These are phyloP conservation scores for Sarcoramphus papa DNA, from an alignment of 2,797 vertebrate species.

Conservation along the genomic window DNA sequence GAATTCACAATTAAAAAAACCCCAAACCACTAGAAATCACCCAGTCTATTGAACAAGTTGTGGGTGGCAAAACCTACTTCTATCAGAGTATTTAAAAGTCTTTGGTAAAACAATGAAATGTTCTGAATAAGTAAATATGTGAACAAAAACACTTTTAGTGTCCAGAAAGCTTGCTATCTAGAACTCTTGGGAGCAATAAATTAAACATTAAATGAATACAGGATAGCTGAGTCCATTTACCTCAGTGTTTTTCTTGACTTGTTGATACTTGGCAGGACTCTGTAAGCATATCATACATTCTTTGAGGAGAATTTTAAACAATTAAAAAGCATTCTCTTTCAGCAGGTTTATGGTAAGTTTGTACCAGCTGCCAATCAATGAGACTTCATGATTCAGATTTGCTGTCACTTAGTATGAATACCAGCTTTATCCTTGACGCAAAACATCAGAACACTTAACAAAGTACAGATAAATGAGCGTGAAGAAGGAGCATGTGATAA, in stretches of 20 bases:
- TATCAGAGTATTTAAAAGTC: background rate
- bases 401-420: conserved; percentile 4
- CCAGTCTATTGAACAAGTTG: background rate
- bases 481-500: background rate
- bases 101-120: background rate
- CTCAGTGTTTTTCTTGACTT: background rate
- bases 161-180: background rate
- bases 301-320: conserved; percentile 20
- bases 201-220: background rate
- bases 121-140: background rate
- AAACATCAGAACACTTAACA: conserved; percentile 2
- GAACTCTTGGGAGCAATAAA: background rate
- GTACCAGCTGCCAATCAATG: background rate
- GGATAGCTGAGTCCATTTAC: background rate
- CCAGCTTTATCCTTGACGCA: background rate
- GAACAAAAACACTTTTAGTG: background rate
- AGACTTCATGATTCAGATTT: background rate
- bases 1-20: background rate
- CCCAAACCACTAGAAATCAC: background rate
- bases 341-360: background rate
- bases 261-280: background rate
- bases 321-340: background rate
- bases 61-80: background rate
- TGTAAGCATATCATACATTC: background rate
- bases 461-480: background rate